Conservation (phyloP, 1,140 invertebrate species). For the Ridgeia piscesae region DNA sequence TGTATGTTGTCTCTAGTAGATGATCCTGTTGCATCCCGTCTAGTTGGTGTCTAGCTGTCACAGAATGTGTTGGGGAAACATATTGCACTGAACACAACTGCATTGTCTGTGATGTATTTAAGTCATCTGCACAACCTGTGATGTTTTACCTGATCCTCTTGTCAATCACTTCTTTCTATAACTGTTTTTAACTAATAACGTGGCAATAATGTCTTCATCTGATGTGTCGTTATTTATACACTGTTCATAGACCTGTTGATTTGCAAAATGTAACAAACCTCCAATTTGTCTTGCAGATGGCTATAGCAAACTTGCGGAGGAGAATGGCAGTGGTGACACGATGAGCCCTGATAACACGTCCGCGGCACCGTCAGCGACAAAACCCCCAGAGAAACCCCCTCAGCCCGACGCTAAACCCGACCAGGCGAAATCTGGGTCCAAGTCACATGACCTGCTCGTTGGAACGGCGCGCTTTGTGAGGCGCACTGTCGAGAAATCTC, state of each 20-base stretch:
- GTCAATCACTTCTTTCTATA: not conserved
- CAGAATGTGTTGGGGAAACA: not conserved
- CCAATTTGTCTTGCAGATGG: not conserved
- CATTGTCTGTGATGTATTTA: not conserved
- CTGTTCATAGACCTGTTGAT: not conserved
- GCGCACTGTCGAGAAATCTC: conserved; percentile 7
- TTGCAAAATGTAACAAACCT: not conserved
- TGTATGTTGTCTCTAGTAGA: not conserved
- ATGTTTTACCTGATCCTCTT: not conserved
- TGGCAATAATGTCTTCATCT: not conserved
- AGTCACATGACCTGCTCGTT: conserved; percentile 11
- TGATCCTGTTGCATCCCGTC: not conserved
- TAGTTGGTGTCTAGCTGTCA: not conserved
- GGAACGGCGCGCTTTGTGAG: conserved; percentile 7
- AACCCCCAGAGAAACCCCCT: not conserved
- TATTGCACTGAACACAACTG: not conserved
- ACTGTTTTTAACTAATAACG: not conserved
- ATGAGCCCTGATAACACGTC: not conserved
- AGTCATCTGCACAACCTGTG: not conserved
- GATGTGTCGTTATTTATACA: not conserved
- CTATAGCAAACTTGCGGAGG: not conserved
- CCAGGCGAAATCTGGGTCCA: not conserved
- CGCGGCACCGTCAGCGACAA: not conserved
- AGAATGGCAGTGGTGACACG: not conserved
- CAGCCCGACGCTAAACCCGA: not conserved